Conservation (phyloP, 2,797 vertebrate genomes). For the Spondyliosoma cantharus region DNA sequence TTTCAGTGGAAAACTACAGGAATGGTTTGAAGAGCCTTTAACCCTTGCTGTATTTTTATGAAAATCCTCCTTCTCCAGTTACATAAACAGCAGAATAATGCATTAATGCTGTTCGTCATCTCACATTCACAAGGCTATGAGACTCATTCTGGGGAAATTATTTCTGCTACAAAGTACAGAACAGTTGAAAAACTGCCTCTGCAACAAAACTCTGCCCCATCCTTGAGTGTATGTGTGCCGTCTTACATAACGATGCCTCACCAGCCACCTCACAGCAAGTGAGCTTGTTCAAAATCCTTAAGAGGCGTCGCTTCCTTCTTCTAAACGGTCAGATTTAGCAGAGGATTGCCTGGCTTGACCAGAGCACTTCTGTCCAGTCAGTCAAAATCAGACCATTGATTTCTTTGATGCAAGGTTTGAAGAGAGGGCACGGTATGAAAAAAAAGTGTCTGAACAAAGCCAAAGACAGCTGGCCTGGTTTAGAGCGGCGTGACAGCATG, state of each 20-base stretch:
- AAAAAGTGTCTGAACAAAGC: conserved; percentile 63
- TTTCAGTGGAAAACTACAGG: background rate
- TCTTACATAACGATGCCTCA: conserved; percentile 74
- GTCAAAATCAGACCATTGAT: conserved; percentile 70
- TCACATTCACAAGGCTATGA: conserved; percentile 38
- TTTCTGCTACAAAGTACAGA: conserved; percentile 56
- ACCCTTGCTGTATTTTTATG: conserved; percentile 35
- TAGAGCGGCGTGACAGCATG: conserved; percentile 61
- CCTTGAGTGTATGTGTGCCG: conserved; percentile 57
- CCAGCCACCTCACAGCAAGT: conserved; percentile 62
- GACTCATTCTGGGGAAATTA: conserved; percentile 50
- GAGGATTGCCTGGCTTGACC: conserved; percentile 61
- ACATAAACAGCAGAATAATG: conserved; percentile 54
- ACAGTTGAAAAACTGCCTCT: conserved; percentile 55
- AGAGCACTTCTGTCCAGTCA: conserved; percentile 58
- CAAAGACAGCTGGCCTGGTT: conserved; percentile 53
- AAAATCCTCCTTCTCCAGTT: conserved; percentile 28
- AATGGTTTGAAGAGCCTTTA: conserved; percentile 11
- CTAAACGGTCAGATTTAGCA: conserved; percentile 66
- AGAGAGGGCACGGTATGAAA: conserved; percentile 43
- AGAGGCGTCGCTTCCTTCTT: conserved; percentile 57
- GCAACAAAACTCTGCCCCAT: conserved; percentile 65
- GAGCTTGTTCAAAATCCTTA: conserved; percentile 60
- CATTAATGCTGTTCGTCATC: conserved; percentile 29
- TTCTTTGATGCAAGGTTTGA: conserved; percentile 61